Base-by-base conservation (phyloP, 1,140 invertebrate genomes). In the Olivierus martensii region DNA sequence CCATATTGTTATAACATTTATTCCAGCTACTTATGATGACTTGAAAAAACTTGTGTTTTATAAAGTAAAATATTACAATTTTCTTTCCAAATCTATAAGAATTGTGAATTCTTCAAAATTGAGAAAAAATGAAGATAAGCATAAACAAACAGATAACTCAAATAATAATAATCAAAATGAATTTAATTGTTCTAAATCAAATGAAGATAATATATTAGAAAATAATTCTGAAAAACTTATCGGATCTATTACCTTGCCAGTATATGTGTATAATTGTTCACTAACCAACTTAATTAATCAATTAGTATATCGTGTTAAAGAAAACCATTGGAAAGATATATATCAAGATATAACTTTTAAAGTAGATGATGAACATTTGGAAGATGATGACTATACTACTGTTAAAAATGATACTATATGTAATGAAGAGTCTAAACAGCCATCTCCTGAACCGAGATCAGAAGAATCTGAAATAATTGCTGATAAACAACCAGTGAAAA, bases 181-280 rank as follows among this genome's bases (percentile, higher is more conserved):
- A 28, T 28, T 28, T 6, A 28, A 28, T 28, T 6, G 4, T 28
- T 28, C 28, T 28, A 28, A 41, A 5, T 15, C 17, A 41, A 41
- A 15, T n/a, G 17, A 41, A 41, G 39, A 41, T 9, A 14, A 41
- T 41, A 12, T 15, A 14, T 18, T 4, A 9, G 39, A 11, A 41
- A 41, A 41, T 41, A 41, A 5, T 41, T 2, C 28, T 6, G 28
- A 28, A 41, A n/a, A 6, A 9, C 12, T 56, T 17, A 60, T 56
- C 17, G 67, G 65, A 4, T 59, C 66, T 28, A 52, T 70, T 11
- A 66, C 62, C 6, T 65, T 84, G 49, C 82, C 82, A 0, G 65
- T 84, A 48, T 84, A 81, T 59, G 72, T 82, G 2, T 84, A 81
- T 61, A 79, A 83, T 63, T 82, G 81, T 65, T 76, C 78, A 2